Evolutionary conservation across 1,140 invertebrate genomes (phyloP), one percentile per base, ranked within the genome.

Genomic region (Eulimnadia texana): DNA sequence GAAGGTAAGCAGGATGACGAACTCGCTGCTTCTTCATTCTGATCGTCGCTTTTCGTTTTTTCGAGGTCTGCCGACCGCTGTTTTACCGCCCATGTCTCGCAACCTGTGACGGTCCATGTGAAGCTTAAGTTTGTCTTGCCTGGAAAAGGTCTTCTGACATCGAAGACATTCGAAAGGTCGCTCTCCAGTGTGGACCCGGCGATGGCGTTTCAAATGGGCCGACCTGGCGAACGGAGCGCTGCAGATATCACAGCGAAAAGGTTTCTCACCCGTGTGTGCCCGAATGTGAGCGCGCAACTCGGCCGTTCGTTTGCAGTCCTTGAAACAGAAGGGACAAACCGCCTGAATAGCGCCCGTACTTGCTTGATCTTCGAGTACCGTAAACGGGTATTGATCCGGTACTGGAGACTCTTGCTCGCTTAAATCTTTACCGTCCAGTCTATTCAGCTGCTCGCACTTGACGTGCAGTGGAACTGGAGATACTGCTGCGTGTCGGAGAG

Each of bases 151-250:
- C 47, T 70, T 70, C 10, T 62, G 61, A 50, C 69, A 70, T 20
- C 64, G 60, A 13, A 63, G 64, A 49, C 70, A 72, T 20, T 63
- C 60, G 54, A 70, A 70, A 19, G 70, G 70, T 9, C 68, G 60
- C 64, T 76, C 72, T 25, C 74, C 73, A 11, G 73, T 74, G 65
- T 77, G 75, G 3, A 73, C 71, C 6, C 72, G 67, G 20, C 72
- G 69, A 64, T 77, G 76, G 51, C 73, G 72, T 61, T 73, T 72
- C 65, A 76, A 70, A 61, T 76, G 72, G 23, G 72, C 73, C 13
- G 71, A 66, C 28, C 71, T 68, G 25, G 71, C 68, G 65, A 77
- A 77, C 3, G 71, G 68, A 55, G 73, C 70, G 3, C 68, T 68
- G 64, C 76, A 78, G 20, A 73, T 69, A 9, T 70, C 68, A 63